Evolutionary conservation across 2,888 invertebrate genomes (phyloP), one percentile per base, ranked within the genome.

Genomic region (Chrysopilus asiliformis): DNA sequence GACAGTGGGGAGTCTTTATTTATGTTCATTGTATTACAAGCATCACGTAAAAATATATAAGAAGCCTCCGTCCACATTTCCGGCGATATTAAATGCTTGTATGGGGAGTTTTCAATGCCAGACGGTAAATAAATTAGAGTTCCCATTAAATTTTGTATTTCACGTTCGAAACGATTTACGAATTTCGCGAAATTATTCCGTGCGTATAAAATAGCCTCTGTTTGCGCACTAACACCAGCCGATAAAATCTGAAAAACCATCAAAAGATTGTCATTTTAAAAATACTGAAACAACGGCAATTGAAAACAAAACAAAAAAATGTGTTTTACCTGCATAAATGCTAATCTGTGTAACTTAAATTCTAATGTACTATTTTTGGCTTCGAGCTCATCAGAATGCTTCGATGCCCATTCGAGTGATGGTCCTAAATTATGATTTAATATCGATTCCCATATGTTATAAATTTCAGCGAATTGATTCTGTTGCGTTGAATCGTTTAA

Each of bases 31-130:
- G 94, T 68, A 39, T 82, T 74, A 64, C 95, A 95, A 12, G 95
- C 89, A 65, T 95, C 95, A 50, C 81, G 74, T 18, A 87, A 77
- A 61, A 95, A 97, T 45, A 85, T 73, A 56, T 94, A 94, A 46
- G 82, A 79, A 13, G 86, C 81, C 38, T 70, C 70, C 2, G 70
- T 65, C 86, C 87, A 89, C 53, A 82, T 71, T 39, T 78, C 76
- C 9, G 77, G 71, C 49, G 81, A 78, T 19, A 83, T 66, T 36
- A 86, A 68, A 53, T 75, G 72, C 48, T 75, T 72, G 54, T 89
- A 90, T 0, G 87, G 87, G 9, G 86, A 86, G 34, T 72, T 72
- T 43, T 71, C 70, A 41, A 87, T 72, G n/a, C 84, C 86, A 50
- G 76, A 74, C 6, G 76, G 78, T 42, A 86, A 64, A 60, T 78